Base-by-base conservation (phyloP, 2,113 vertebrate species). In the Astur gentilis region DNA sequence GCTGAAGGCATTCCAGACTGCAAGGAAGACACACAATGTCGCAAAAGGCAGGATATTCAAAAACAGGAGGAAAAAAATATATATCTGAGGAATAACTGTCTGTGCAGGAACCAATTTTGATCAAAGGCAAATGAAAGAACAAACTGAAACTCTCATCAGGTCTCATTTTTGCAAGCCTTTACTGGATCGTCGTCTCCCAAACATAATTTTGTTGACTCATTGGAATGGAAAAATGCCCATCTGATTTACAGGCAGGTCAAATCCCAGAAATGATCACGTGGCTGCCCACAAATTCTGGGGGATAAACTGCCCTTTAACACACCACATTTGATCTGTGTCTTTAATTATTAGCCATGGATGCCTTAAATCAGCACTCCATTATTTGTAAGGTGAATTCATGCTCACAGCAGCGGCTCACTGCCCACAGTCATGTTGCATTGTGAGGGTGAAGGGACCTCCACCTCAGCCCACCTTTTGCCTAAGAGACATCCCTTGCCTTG, bases 221-320 rank as follows among this genome's bases (percentile, higher is more conserved):
- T 81, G 79, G 26, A 82, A 95, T 90, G 95, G 95, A 92, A 87
- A 61, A 69, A 38, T 92, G 96, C 91, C 92, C 80, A 95, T 97
- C 86, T 91, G 95, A 95, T 97, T 86, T 84, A 71, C 57, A 83
- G 42, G 22, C 25, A 84, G 36, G 36, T 94, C 57, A 96, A 65
- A 92, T 55, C 31, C 61, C 83, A 92, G 86, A 89, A 89, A 71
- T 38, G 61, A 61, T 64, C 80, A 75, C 61, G 23, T 40, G 55
- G 47, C 20, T 73, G 7, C 34, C 38, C 38, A 40, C 5, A 42
- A n/a, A 32, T 50, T 81, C 60, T 47, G 76, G 14, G 36, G 36
- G 60, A 54, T 42, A 66, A 93, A 64, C 8, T 92, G n/a, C 25
- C 22, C 40, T 90, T 80, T 84, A 77, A 66, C 29, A 18, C 22